Evolutionary conservation across 1,140 invertebrate species (phyloP).

Genomic region (Littorina saxatilis): DNA sequence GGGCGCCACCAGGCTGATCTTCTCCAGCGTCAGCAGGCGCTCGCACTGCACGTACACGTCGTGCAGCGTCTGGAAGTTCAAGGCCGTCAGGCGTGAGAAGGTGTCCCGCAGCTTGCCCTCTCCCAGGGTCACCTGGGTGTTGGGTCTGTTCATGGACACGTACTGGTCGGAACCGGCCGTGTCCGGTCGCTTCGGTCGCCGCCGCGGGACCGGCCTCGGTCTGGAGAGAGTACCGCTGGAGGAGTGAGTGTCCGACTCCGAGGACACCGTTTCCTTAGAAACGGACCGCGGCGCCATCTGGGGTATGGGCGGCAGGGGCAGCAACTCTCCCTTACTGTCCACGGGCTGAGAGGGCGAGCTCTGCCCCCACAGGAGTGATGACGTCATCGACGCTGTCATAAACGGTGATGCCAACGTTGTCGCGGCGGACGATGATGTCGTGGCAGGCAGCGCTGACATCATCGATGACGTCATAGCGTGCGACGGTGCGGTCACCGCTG

Average conservation of each 20-base stretch:
- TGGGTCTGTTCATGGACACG: slow-evolving; percentile 70
- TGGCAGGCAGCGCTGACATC: neutral
- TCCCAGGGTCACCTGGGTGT: slow-evolving; percentile 57
- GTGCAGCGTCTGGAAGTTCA: slow-evolving; percentile 63
- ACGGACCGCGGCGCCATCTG: slow-evolving; percentile 42
- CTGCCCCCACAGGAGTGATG: slow-evolving; percentile 28
- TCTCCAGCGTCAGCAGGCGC: slow-evolving; percentile 58
- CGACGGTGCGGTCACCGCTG: neutral
- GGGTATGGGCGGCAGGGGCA: slow-evolving; percentile 32
- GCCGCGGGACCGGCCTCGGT: slow-evolving; percentile 63
- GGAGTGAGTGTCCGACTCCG: slow-evolving; percentile 57
- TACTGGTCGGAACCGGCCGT: slow-evolving; percentile 66
- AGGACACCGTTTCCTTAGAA: slow-evolving; percentile 57
- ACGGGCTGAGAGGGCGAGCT: slow-evolving; percentile 33
- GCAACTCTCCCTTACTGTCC: slow-evolving; percentile 34
- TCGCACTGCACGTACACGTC: slow-evolving; percentile 69
- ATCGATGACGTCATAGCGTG: slow-evolving; percentile 38
- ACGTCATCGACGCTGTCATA: slow-evolving; percentile 44
- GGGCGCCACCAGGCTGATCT: slow-evolving; percentile 41
- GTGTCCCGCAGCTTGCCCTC: slow-evolving; percentile 65
- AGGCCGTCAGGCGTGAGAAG: slow-evolving; percentile 60
- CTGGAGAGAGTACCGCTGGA: slow-evolving; percentile 61
- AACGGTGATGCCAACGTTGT: slow-evolving; percentile 22
- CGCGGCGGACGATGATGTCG: neutral
- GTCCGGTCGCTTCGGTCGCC: slow-evolving; percentile 55